Base-by-base conservation (phyloP, 2,797 vertebrate species). In the Argentina silus region DNA sequence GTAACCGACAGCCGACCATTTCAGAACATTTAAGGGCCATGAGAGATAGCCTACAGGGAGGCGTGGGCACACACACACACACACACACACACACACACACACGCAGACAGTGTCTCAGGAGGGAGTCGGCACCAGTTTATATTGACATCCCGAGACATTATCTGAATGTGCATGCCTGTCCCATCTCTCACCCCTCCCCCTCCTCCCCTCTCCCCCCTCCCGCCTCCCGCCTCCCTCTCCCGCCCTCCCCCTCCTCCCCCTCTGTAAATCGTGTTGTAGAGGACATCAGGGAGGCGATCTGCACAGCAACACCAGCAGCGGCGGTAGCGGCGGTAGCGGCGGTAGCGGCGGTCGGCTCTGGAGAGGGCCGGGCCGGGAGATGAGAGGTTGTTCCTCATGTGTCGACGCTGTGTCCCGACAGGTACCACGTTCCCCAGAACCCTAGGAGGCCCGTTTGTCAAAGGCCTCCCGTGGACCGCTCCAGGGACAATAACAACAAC, bases 381-480 rank as follows among this genome's bases (percentile, higher is more conserved):
- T 79, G 74, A 78, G 72, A 77, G 74, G 68, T 70, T 76, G 50
- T 79, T 78, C 78, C 67, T 86, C 72, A 78, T 80, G 70, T 67
- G n/a, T 68, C 73, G 55, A 77, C 56, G 51, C 80, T 55, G 59
- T 68, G 81, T 70, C 70, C 36, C 60, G 70, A 81, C 67, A 85
- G 85, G 83, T 84, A 80, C 77, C 78, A 70, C 56, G 69, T 67
- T 73, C 67, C 80, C 78, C 72, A 76, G 82, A 76, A 67, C 69
- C 73, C n/a, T 79, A 78, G 73, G 70, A 77, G 79, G 73, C 73
- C 78, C 73, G 82, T 91, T 89, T 88, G 80, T 92, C 86, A 90
- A 79, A 1, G 10, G 75, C 78, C 79, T 87, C 87, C 61, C 11
- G 64, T 64, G 60, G 78, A 79, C 79, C 76, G 44, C 68, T 77